Percentiles rank a stretch among this genome's conserved stretches.
Conservation (phyloP, 1,140 invertebrate species). For the Hycleus cichorii region DNA sequence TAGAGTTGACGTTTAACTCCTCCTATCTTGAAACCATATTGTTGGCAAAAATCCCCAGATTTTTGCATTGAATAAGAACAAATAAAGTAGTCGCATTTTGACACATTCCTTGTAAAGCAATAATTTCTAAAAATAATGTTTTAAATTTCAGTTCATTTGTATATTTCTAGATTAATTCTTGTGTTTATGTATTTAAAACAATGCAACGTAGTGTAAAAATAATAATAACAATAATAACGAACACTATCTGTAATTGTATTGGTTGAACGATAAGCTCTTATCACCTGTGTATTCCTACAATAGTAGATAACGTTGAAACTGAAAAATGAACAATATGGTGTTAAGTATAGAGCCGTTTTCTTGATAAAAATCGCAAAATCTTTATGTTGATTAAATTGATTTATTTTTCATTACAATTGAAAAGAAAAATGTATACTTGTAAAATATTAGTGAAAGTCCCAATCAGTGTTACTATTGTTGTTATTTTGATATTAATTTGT, state of each 20-base stretch:
- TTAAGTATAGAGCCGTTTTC: conserved; percentile 18
- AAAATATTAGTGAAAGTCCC: conserved; percentile 2
- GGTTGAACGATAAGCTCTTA: conserved; percentile 18
- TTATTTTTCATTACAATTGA: conserved; percentile 7
- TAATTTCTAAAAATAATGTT: background rate
- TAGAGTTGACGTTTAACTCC: conserved; percentile 13
- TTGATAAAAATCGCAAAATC: conserved; percentile 17
- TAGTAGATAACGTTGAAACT: background rate
- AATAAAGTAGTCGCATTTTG: background rate
- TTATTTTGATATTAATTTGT: conserved; percentile 8
- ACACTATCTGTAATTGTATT: background rate
- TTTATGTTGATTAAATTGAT: conserved; percentile 19
- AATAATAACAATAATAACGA: background rate
- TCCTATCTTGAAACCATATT: conserved; percentile 12
- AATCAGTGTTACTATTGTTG: background rate
- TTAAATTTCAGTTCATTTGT: background rate
- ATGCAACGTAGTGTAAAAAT: too few relatives aligned
- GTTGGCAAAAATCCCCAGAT: conserved; percentile 11
- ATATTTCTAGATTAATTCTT: background rate
- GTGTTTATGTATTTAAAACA: background rate
- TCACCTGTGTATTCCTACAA: conserved; percentile 18
- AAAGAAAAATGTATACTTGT: conserved; percentile 9
- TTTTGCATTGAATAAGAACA: conserved; percentile 1
- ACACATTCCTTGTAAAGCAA: conserved; percentile 2
- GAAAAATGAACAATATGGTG: conserved; percentile 24